phyloP scores from a whole-genome alignment of 2,888 invertebrate species.

The Meghimatium bilineatum region DNA sequence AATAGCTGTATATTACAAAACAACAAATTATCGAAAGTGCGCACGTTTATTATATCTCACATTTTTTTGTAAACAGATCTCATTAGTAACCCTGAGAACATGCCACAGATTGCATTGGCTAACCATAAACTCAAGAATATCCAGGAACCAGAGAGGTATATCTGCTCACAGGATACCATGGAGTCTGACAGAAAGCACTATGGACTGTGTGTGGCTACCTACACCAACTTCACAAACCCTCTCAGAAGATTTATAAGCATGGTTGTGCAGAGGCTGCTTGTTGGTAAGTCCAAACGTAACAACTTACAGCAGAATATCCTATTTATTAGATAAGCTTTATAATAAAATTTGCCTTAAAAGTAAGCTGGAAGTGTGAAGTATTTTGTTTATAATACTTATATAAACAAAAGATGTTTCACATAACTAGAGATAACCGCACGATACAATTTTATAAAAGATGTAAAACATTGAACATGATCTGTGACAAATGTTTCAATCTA shows the following conservation, averaged over 20 bases:
- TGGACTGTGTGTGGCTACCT: slow-evolving; percentile 60
- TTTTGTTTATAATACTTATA: too few relatives aligned
- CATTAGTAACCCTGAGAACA: slow-evolving; percentile 58
- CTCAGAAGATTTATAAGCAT: slow-evolving; percentile 69
- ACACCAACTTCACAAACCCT: slow-evolving; percentile 68
- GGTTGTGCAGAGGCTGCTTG: slow-evolving; percentile 66
- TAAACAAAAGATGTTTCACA: too few relatives aligned
- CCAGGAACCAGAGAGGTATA: slow-evolving; percentile 58
- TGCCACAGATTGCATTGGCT: slow-evolving; percentile 68
- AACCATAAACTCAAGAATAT: slow-evolving; percentile 58
- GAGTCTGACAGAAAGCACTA: slow-evolving; percentile 56
- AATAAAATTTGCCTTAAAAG: too few relatives aligned
- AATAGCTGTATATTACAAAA: too few relatives aligned
- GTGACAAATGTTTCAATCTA: too few relatives aligned
- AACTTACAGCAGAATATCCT: too few relatives aligned
- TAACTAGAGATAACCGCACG: too few relatives aligned
- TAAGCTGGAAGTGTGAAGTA: too few relatives aligned
- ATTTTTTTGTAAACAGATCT: slow-evolving; percentile 30
- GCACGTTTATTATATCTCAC: background rate
- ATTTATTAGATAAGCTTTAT: too few relatives aligned
- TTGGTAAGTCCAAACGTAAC: slow-evolving; percentile 28
- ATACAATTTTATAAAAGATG: too few relatives aligned
- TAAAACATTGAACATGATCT: too few relatives aligned
- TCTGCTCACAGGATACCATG: slow-evolving; percentile 54
- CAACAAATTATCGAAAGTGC: background rate